Percentiles rank a stretch among this genome's conserved stretches.
Evolutionary conservation across 2,113 vertebrate genomes (phyloP).

Genomic region (Solea senegalensis): DNA sequence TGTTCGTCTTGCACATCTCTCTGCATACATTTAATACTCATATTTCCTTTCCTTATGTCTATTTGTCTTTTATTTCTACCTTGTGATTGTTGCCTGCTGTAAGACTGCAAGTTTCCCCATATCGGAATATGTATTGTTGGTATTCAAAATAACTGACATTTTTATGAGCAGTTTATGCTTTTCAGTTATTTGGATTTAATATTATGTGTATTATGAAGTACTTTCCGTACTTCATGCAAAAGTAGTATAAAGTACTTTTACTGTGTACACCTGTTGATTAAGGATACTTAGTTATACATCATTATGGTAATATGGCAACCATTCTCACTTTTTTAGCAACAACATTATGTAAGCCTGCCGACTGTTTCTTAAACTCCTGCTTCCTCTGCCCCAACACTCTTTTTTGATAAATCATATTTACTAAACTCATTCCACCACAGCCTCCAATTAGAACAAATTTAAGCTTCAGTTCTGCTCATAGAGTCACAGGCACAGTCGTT

Average conservation of each 20-base stretch:
- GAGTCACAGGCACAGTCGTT: neutral
- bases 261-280: neutral
- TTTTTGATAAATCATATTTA: conserved; percentile 16
- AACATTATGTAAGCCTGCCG: neutral
- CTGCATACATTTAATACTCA: no score
- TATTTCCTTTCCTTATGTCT: no score
- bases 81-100: no score
- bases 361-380: neutral
- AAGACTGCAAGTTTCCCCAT: no score
- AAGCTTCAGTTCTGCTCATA: conserved; percentile 27
- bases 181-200: no score
- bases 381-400: neutral
- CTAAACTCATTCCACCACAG: conserved; percentile 9
- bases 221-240: no score
- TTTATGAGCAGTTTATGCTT: no score
- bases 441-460: conserved; percentile 23
- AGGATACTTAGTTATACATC: neutral
- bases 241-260: neutral
- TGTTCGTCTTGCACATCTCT: no score
- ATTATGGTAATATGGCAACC: neutral
- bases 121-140: no score
- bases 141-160: no score
- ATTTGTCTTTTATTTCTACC: no score
- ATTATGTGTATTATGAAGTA: no score
- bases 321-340: conserved; percentile 3